These are phyloP conservation scores for Eptatretus atami DNA, from an alignment of 2,797 vertebrate species.

Conservation along the genomic window DNA sequence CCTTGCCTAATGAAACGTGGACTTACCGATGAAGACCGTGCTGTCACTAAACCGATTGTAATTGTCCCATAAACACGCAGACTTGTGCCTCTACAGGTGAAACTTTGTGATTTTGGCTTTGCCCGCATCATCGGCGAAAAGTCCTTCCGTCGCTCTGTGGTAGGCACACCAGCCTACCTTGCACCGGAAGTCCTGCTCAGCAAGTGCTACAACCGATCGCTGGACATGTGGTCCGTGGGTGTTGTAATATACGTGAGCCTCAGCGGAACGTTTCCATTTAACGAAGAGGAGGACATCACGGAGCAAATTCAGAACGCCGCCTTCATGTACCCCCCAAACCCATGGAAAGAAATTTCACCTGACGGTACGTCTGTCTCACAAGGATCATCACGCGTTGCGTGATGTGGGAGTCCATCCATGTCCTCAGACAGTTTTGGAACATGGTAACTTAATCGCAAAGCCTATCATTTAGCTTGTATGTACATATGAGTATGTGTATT, in stretches of 20 bases:
- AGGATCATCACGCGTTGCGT: too few relatives aligned
- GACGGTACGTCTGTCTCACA: conserved; percentile 20
- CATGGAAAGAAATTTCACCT: conserved; percentile 47
- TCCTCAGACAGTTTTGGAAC: too few relatives aligned
- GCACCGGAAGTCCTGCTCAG: conserved; percentile 55
- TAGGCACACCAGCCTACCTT: conserved; percentile 53
- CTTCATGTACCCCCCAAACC: conserved; percentile 63
- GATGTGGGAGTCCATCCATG: too few relatives aligned
- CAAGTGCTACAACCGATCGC: conserved; percentile 46
- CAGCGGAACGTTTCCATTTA: conserved; percentile 61
- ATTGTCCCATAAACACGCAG: too few relatives aligned
- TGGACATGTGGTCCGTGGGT: conserved; percentile 80
- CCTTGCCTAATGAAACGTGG: too few relatives aligned
- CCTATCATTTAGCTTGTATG: too few relatives aligned
- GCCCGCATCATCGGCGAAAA: conserved; percentile 69
- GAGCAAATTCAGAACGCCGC: conserved; percentile 75
- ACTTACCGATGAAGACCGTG: too few relatives aligned
- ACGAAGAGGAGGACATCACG: conserved; percentile 64
- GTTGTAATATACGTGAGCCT: conserved; percentile 79
- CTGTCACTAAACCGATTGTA: too few relatives aligned
- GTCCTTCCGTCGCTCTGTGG: conserved; percentile 57
- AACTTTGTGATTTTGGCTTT: conserved; percentile 64
- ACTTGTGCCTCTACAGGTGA: conserved; percentile 21
- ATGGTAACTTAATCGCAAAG: too few relatives aligned
- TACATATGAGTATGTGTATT: too few relatives aligned